These are phyloP conservation scores for Acanthosepion esculentum DNA, from an alignment of 2,888 invertebrate species.

Conservation along the genomic window DNA sequence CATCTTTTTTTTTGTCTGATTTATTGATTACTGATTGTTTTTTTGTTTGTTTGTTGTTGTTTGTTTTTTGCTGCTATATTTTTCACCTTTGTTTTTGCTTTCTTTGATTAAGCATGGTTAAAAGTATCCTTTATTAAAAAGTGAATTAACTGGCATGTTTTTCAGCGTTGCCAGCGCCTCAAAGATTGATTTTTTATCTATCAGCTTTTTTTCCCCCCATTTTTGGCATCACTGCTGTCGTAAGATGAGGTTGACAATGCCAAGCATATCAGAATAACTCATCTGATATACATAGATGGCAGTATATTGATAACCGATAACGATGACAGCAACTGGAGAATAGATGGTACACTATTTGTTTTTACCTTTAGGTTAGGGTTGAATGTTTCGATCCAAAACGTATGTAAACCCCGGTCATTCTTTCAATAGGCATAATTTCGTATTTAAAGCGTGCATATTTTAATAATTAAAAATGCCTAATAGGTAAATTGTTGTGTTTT, in stretches of 20 bases:
- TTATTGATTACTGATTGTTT: not conserved
- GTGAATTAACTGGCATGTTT: not conserved
- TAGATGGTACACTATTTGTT: no score
- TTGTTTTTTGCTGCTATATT: not conserved
- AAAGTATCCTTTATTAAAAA: not conserved
- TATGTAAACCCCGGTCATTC: no score
- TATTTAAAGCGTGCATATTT: no score
- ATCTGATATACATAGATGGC: not conserved
- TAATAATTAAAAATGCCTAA: no score
- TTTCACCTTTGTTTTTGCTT: not conserved
- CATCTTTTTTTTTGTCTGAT: not conserved
- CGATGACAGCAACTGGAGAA: no score
- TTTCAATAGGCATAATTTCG: no score
- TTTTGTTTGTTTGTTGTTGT: not conserved
- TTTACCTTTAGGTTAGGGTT: no score
- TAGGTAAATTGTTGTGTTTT: no score
- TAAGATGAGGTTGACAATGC: not conserved
- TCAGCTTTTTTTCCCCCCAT: not conserved
- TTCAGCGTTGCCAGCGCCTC: not conserved
- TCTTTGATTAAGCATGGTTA: not conserved
- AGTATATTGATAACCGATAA: no score
- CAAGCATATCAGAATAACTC: not conserved
- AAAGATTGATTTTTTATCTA: not conserved
- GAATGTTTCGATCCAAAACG: no score
- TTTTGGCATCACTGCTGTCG: not conserved